phyloP scores from a whole-genome alignment of 2,888 invertebrate species.

The Caenorhabditis sp. region DNA sequence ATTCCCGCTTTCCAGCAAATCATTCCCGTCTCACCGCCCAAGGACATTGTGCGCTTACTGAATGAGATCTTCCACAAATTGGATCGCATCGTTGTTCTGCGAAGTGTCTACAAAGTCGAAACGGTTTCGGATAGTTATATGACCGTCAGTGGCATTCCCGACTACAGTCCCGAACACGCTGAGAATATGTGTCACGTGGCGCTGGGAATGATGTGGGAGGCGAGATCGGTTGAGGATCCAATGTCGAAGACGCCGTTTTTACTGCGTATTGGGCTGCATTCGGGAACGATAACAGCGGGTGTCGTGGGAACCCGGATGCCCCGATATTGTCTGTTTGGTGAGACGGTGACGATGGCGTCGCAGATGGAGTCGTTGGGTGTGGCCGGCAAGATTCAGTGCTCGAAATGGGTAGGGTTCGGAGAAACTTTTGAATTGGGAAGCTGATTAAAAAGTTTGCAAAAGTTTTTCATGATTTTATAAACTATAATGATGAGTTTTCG shows the following conservation, averaged over 20 bases:
- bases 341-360: constrained; percentile 59
- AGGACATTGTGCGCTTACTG: constrained; percentile 71
- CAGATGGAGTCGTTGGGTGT: constrained; percentile 57
- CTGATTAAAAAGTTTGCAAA: too few species aligned
- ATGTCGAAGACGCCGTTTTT: constrained; percentile 45
- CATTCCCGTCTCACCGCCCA: constrained; percentile 69
- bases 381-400: constrained; percentile 58
- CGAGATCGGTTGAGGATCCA: constrained; percentile 61
- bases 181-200: constrained; percentile 70
- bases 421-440: too few species aligned
- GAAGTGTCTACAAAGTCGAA: constrained; percentile 66
- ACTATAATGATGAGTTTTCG: too few species aligned
- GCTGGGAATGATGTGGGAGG: constrained; percentile 67
- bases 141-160: constrained; percentile 63
- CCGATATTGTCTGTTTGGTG: constrained; percentile 60
- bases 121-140: constrained; percentile 67
- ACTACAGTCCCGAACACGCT: constrained; percentile 61
- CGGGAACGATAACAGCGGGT: constrained; percentile 61
- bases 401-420: constrained; percentile 21
- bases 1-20: constrained; percentile 71
- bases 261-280: constrained; percentile 55
- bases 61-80: constrained; percentile 71
- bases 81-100: constrained; percentile 63
- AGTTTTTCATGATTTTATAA: too few species aligned
- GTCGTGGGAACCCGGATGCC: constrained; percentile 63